A percentile compares a stretch with the other conserved stretches of the same genome.
Conservation (phyloP, 1,140 invertebrate genomes). For the Drosophila sulfurigaster region DNA sequence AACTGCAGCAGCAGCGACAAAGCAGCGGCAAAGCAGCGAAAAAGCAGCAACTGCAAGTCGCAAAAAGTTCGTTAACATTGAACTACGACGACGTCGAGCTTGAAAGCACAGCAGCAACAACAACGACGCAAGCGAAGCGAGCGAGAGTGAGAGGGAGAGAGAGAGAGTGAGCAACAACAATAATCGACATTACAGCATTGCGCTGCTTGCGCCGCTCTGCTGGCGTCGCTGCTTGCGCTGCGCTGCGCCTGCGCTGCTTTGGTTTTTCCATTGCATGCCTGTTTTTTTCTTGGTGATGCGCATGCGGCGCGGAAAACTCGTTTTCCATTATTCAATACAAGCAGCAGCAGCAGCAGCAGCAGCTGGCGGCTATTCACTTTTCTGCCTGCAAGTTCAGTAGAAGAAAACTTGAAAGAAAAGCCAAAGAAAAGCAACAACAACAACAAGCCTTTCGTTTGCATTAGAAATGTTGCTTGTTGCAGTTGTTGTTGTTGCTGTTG, state of each 20-base stretch:
- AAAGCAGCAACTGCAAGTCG: conserved; percentile 50
- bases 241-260: conserved; percentile 60
- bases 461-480: conserved; percentile 35
- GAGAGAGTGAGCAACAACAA: conserved; percentile 37
- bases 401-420: conserved; percentile 57
- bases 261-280: conserved; percentile 71
- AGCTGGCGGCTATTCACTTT: conserved; percentile 72
- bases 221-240: conserved; percentile 19
- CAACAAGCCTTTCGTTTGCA: conserved; percentile 44
- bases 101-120: conserved; percentile 38
- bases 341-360: conserved; percentile 22
- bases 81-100: conserved; percentile 68
- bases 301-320: conserved; percentile 75
- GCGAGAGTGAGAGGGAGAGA: background rate
- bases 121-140: conserved; percentile 24
- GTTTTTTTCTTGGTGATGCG: conserved; percentile 60
- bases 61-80: conserved; percentile 85
- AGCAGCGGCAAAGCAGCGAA: conserved; percentile 26
- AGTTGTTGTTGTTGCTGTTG: conserved; percentile 21
- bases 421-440: conserved; percentile 37
- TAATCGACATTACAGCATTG: conserved; percentile 71
- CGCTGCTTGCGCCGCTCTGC: background rate
- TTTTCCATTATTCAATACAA: conserved; percentile 81
- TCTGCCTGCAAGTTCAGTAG: conserved; percentile 72
- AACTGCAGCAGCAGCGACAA: conserved; percentile 9